Evolutionary conservation across 2,113 vertebrate genomes (phyloP).

Genomic region (Bos indicus): DNA sequence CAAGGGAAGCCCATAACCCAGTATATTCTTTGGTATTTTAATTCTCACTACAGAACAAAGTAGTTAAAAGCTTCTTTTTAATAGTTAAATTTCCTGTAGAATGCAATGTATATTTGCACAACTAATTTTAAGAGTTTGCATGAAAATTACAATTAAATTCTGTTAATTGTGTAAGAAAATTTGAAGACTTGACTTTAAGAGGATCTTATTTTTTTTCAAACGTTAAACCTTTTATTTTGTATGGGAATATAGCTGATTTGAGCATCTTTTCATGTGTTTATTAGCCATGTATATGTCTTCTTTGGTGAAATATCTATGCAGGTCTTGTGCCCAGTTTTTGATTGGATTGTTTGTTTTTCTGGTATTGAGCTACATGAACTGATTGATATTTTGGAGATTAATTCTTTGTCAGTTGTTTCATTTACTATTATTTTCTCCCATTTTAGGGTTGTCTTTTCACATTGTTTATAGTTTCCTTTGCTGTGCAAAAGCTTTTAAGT

Average conservation of each 20-base stretch:
- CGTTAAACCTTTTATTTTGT: neutral
- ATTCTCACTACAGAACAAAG: neutral
- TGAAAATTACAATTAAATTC: neutral
- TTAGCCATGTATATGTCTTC: neutral
- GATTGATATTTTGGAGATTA: neutral
- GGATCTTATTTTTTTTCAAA: neutral
- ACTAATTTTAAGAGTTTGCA: conserved; percentile 15
- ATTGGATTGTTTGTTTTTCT: neutral
- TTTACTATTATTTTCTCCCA: neutral
- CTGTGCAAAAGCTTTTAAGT: neutral
- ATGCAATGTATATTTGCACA: neutral
- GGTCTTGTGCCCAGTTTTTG: neutral
- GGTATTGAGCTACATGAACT: neutral
- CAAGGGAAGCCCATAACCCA: neutral
- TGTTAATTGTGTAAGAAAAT: neutral
- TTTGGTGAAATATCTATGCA: neutral
- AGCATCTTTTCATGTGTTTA: neutral
- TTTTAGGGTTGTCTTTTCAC: neutral
- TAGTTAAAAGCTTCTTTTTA: neutral
- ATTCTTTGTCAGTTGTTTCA: neutral
- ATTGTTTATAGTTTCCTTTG: neutral
- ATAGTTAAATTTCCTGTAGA: neutral
- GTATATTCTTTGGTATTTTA: neutral
- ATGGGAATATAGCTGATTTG: neutral
- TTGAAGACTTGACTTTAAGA: neutral